Evolutionary conservation across 1,140 invertebrate species (phyloP).

Genomic region (Venustaconcha ellipsiformis): DNA sequence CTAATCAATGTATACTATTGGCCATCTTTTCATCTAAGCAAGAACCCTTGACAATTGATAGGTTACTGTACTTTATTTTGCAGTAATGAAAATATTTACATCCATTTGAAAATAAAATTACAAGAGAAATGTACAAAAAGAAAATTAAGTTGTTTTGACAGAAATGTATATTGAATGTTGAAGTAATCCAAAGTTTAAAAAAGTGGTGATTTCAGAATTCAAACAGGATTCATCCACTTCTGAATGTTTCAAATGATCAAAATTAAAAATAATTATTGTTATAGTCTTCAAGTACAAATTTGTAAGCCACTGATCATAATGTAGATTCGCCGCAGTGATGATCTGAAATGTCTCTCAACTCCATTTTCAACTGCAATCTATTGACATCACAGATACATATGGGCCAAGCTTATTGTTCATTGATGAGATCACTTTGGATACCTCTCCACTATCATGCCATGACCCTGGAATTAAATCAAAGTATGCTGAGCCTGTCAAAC

Average conservation of each 20-base stretch:
- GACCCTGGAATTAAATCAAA: slow-evolving; percentile 78
- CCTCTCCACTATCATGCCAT: slow-evolving; percentile 95
- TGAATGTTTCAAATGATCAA: neutral
- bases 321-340: neutral
- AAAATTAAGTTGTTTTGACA: no score
- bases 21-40: no score
- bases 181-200: no score
- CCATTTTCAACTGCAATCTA: neutral
- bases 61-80: no score
- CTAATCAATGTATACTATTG: no score
- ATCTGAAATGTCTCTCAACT: neutral
- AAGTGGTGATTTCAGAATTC: neutral
- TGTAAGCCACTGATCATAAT: neutral
- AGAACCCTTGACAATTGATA: no score
- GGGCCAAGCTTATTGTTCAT: neutral
- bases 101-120: no score
- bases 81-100: no score
- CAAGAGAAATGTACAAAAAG: no score
- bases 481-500: neutral
- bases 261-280: neutral
- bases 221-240: neutral
- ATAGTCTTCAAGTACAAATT: neutral
- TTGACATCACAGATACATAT: slow-evolving; percentile 17
- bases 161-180: no score
- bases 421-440: slow-evolving; percentile 75